A percentile compares a stretch with the other conserved stretches of the same genome.
These are phyloP conservation scores for Coccyzus lansbergi DNA, from an alignment of 2,797 vertebrate species.

Conservation along the genomic window DNA sequence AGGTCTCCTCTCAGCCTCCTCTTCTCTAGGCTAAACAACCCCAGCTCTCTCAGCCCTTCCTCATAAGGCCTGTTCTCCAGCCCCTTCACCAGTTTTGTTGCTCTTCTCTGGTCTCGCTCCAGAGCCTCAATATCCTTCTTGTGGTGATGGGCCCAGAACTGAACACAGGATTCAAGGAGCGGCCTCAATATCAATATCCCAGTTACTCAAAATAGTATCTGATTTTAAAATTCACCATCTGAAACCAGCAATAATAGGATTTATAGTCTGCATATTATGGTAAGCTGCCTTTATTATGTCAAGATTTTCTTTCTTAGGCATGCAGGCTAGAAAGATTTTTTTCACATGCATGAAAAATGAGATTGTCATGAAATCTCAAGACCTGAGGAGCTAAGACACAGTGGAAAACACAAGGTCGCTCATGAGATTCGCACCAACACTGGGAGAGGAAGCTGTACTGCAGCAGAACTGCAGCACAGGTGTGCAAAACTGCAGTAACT, in stretches of 20 bases:
- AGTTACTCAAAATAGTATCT: background rate
- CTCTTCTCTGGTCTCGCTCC: too few species aligned
- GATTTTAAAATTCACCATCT: background rate
- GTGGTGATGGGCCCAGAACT: too few species aligned
- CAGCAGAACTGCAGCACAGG: background rate
- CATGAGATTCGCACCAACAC: background rate
- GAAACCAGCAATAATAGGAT: background rate
- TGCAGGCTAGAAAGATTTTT: background rate
- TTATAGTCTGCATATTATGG: accelerated
- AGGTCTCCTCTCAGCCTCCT: too few species aligned
- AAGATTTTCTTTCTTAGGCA: background rate
- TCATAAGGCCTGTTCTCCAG: too few species aligned
- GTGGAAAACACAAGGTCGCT: background rate
- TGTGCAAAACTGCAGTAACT: background rate
- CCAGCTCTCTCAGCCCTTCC: too few species aligned
- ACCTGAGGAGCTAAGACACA: background rate
- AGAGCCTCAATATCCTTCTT: too few species aligned
- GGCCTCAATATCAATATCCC: background rate
- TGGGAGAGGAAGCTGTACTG: background rate
- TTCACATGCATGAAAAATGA: background rate
- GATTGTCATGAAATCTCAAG: background rate
- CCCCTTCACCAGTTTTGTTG: too few species aligned
- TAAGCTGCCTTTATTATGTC: background rate
- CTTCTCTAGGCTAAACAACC: too few species aligned
- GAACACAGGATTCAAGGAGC: too few species aligned